Conservation (phyloP, 2,888 invertebrate species). For the Mayetiola destructor region DNA sequence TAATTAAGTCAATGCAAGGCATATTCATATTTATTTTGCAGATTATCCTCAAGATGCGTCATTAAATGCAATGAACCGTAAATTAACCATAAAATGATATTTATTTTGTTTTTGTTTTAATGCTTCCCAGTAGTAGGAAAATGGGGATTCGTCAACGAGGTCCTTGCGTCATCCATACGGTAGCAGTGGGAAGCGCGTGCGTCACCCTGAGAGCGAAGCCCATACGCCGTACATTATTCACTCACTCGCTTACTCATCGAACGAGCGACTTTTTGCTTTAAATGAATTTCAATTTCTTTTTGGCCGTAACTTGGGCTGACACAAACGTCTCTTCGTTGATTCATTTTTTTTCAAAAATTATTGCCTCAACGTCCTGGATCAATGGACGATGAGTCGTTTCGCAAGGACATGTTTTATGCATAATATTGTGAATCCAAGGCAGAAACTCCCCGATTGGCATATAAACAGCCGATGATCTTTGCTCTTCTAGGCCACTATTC, state of each 20-base stretch:
- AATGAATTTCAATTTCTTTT: constrained; percentile 8
- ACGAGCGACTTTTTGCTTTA: constrained; percentile 7
- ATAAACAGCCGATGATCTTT: constrained; percentile 7
- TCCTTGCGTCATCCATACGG: too few species aligned
- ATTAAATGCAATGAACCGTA: too few species aligned
- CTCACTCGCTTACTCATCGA: not conserved
- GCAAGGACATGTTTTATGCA: constrained; percentile 6
- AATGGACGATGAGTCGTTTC: constrained; percentile 6
- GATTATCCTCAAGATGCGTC: too few species aligned
- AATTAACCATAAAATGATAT: too few species aligned
- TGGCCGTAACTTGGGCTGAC: constrained; percentile 5
- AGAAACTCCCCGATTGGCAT: constrained; percentile 4
- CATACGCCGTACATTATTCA: too few species aligned
- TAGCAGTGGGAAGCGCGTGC: too few species aligned
- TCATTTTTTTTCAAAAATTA: constrained; percentile 8
- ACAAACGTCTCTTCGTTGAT: constrained; percentile 7
- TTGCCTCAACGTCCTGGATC: constrained; percentile 5
- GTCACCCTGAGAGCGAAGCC: too few species aligned
- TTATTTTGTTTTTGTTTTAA: too few species aligned
- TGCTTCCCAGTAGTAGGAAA: too few species aligned
- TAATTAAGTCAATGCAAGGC: too few species aligned
- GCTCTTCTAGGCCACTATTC: constrained; percentile 7
- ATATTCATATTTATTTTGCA: too few species aligned
- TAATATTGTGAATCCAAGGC: constrained; percentile 7
- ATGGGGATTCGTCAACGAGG: too few species aligned